These are phyloP conservation scores for Neogale vison DNA, from an alignment of 2,113 vertebrate genomes.

Conservation along the genomic window DNA sequence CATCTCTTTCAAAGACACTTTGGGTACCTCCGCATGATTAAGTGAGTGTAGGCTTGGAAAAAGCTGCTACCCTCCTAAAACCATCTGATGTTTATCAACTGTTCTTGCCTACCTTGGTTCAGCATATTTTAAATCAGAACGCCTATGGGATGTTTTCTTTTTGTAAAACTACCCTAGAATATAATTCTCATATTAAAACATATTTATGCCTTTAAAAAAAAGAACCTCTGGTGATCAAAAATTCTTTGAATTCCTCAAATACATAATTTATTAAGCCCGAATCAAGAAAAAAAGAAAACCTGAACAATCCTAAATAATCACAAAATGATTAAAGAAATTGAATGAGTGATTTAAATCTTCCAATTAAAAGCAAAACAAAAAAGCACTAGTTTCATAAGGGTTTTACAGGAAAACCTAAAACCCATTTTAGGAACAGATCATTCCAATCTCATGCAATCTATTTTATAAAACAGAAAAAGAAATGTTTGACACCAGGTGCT, in stretches of 20 bases:
- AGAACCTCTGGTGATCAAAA: not conserved
- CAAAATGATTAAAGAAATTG: not conserved
- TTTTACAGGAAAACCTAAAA: not conserved
- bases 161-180: too few relatives aligned
- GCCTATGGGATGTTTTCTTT: too few relatives aligned
- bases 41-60: too few relatives aligned
- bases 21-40: too few relatives aligned
- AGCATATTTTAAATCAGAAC: too few relatives aligned
- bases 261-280: not conserved
- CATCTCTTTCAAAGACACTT: too few relatives aligned
- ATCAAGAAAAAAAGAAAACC: not conserved
- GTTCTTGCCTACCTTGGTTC: too few relatives aligned
- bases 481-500: not conserved
- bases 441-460: not conserved
- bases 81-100: too few relatives aligned
- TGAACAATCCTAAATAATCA: not conserved
- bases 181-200: too few relatives aligned
- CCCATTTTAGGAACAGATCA: not conserved
- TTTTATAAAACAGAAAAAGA: not conserved
- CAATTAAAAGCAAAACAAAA: not conserved
- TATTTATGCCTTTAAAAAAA: too few relatives aligned
- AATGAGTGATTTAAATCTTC: not conserved
- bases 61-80: too few relatives aligned
- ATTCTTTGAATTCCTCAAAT: not conserved
- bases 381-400: not conserved